These are phyloP conservation scores for Amazona finschi DNA, from an alignment of 2,797 vertebrate genomes.

Conservation along the genomic window DNA sequence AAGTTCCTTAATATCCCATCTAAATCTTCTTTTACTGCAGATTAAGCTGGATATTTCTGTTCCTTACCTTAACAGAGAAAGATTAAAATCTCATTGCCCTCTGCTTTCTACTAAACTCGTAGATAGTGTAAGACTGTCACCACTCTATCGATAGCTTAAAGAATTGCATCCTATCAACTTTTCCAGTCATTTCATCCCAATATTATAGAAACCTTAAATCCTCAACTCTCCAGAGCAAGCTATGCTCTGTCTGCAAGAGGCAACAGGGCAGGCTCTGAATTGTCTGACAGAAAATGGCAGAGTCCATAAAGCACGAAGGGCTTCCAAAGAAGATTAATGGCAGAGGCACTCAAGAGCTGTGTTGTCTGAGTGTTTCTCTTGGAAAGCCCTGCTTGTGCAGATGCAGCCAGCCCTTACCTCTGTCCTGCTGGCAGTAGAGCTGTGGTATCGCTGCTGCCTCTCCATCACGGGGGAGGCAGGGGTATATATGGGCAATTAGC, in stretches of 20 bases:
- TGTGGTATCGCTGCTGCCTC: rapidly evolving
- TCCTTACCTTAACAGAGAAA: background rate
- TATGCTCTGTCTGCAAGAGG: background rate
- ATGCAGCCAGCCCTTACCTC: background rate
- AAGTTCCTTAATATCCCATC: background rate
- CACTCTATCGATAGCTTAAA: background rate
- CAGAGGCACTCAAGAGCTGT: background rate
- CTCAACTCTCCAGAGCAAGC: background rate
- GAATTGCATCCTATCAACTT: background rate
- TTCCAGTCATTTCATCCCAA: background rate
- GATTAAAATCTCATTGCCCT: background rate
- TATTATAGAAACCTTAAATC: background rate
- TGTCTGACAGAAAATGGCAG: background rate
- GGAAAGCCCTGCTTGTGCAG: background rate
- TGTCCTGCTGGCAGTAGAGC: background rate
- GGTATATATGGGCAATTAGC: background rate
- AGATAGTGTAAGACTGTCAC: background rate
- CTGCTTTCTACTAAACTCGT: background rate
- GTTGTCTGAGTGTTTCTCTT: slow-evolving; percentile 16
- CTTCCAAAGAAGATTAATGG: slow-evolving; percentile 4
- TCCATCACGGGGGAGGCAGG: rapidly evolving
- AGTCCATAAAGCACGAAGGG: background rate
- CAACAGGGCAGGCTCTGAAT: background rate
- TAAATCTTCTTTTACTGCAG: background rate
- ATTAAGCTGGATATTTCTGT: slow-evolving; percentile 21